phyloP scores from a whole-genome alignment of 2,888 invertebrate species.

The Eristalis pertinax region DNA sequence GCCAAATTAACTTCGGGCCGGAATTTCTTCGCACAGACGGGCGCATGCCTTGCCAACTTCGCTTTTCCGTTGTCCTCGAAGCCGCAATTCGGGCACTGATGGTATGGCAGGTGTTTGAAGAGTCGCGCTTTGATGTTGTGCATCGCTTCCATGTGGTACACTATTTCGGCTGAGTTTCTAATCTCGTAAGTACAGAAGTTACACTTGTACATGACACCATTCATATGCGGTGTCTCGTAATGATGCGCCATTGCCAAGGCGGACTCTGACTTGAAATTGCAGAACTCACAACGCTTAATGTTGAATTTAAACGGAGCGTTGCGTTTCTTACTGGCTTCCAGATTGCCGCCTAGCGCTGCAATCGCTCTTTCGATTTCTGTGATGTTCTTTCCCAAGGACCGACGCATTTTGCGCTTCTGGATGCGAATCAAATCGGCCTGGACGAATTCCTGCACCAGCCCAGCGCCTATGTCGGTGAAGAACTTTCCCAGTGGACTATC shows the following conservation, averaged over 20 bases:
- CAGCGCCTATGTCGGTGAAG: constrained; percentile 94
- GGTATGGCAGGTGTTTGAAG: constrained; percentile 92
- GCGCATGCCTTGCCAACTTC: constrained; percentile 92
- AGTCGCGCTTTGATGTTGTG: constrained; percentile 92
- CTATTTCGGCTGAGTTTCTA: constrained; percentile 92
- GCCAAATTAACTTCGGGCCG: constrained; percentile 92
- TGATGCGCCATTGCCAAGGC: constrained; percentile 91
- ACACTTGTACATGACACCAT: constrained; percentile 92
- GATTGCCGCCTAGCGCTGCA: constrained; percentile 90
- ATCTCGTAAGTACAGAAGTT: constrained; percentile 92
- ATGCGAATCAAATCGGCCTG: constrained; percentile 94
- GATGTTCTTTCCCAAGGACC: constrained; percentile 85
- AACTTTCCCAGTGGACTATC: constrained; percentile 94
- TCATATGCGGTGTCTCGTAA: constrained; percentile 95
- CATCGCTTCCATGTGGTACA: constrained; percentile 95
- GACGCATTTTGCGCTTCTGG: constrained; percentile 90
- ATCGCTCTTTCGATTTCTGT: constrained; percentile 86
- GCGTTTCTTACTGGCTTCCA: constrained; percentile 92
- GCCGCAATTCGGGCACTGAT: constrained; percentile 96
- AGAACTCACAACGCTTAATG: constrained; percentile 92
- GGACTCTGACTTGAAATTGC: constrained; percentile 95
- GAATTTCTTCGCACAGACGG: constrained; percentile 94
- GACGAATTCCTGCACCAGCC: constrained; percentile 95
- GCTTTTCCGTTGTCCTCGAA: constrained; percentile 97
- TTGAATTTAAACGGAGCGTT: constrained; percentile 90